phyloP scores from a whole-genome alignment of 2,113 vertebrate genomes.

The Phalacrocorax brasilianus region DNA sequence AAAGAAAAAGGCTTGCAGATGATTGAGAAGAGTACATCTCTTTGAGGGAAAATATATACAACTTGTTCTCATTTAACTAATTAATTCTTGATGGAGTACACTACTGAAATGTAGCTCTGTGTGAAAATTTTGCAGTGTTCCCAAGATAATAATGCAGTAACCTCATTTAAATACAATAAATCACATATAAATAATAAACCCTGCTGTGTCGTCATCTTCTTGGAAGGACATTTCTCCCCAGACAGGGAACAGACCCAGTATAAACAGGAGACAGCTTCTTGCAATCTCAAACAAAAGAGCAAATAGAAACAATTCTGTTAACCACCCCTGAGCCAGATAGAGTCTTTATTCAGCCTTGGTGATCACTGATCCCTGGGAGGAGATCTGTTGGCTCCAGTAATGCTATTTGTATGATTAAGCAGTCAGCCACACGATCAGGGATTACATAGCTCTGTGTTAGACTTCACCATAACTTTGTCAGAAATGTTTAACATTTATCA shows the following conservation, averaged over 20 bases:
- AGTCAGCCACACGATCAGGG: not conserved
- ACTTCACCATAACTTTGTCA: not conserved
- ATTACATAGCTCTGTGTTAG: not conserved
- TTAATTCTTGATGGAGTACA: not conserved
- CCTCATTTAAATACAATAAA: not conserved
- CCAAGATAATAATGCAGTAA: not conserved
- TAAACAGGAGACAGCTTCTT: not conserved
- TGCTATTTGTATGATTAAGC: not conserved
- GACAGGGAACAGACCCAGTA: not conserved
- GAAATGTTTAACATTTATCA: not conserved
- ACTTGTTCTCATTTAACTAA: not conserved
- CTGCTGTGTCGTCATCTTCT: not conserved
- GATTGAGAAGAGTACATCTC: not conserved
- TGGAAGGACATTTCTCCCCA: not conserved
- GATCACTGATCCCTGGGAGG: not conserved
- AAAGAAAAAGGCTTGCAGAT: not conserved
- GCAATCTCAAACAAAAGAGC: not conserved
- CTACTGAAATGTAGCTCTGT: not conserved
- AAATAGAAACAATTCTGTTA: not conserved
- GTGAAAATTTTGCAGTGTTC: not conserved
- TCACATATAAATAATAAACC: not conserved
- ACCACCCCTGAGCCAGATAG: not conserved
- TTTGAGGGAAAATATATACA: not conserved
- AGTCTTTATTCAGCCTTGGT: not conserved
- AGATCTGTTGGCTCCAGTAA: not conserved